Evolutionary conservation across 1,140 invertebrate species (phyloP).

Genomic region (Drosophila cardini): DNA sequence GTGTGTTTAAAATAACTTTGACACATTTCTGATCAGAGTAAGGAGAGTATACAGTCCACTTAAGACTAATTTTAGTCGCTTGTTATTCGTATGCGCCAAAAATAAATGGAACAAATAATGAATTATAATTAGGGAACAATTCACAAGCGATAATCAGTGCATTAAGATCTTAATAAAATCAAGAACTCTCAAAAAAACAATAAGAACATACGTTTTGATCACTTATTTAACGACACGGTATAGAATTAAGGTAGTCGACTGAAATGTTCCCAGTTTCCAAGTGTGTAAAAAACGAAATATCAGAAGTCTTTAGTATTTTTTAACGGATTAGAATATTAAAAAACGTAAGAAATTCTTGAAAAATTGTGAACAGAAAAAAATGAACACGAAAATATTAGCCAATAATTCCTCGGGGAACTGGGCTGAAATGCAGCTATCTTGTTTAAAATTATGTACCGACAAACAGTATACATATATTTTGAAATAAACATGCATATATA

Average conservation of each 20-base stretch:
- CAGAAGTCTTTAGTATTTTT: too few relatives aligned
- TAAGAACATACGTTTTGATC: not conserved
- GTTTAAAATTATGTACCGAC: not conserved
- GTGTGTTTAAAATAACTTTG: not conserved
- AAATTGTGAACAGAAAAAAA: too few relatives aligned
- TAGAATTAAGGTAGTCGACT: too few relatives aligned
- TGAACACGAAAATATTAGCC: too few relatives aligned
- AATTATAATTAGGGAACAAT: conserved; percentile 38
- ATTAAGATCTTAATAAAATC: conserved; percentile 20
- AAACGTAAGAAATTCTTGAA: too few relatives aligned
- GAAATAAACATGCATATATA: conserved; percentile 19
- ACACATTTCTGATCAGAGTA: not conserved
- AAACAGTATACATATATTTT: not conserved
- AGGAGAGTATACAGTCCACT: not conserved
- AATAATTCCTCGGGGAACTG: too few relatives aligned
- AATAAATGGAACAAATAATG: conserved; percentile 33
- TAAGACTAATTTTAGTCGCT: conserved; percentile 14
- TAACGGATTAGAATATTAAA: too few relatives aligned
- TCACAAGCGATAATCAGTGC: conserved; percentile 45
- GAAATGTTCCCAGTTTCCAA: too few relatives aligned
- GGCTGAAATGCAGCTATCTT: conserved; percentile 8
- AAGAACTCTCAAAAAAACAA: conserved; percentile 10
- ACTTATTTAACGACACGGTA: too few relatives aligned
- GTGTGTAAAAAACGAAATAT: too few relatives aligned
- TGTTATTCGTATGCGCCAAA: conserved; percentile 13